Conservation (phyloP, 1,140 invertebrate genomes). For the Glossosoma conforme region DNA sequence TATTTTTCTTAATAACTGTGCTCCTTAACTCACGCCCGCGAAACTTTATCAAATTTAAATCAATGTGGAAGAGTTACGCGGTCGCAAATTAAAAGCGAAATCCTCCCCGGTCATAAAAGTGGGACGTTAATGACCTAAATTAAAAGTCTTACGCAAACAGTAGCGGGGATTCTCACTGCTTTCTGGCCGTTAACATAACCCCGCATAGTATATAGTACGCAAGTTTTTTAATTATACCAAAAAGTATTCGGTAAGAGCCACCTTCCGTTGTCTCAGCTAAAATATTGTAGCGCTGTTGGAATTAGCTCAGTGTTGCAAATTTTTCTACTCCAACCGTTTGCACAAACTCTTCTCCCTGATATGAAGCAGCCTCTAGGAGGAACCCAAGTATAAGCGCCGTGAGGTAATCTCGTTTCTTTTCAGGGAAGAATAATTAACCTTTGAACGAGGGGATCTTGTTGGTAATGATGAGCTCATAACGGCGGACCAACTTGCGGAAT, state of each 20-base stretch:
- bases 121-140: background rate
- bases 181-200: background rate
- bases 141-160: background rate
- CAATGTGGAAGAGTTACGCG: too few relatives aligned
- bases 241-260: background rate
- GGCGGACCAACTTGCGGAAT: too few relatives aligned
- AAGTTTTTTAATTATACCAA: constrained; percentile 3
- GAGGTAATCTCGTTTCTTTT: too few relatives aligned
- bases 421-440: too few relatives aligned
- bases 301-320: constrained; percentile 19
- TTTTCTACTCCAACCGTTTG: constrained; percentile 17
- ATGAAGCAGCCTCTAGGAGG: constrained; percentile 1
- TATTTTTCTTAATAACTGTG: too few relatives aligned
- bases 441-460: too few relatives aligned
- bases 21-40: too few relatives aligned
- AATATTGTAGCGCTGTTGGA: constrained; percentile 3
- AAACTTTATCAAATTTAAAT: too few relatives aligned
- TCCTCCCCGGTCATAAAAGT: too few relatives aligned
- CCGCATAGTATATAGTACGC: background rate
- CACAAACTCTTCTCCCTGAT: constrained; percentile 10
- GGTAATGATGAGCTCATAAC: too few relatives aligned
- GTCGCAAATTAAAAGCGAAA: too few relatives aligned
- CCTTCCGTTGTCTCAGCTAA: constrained; percentile 5
- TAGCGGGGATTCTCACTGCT: background rate
- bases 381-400: background rate